Evolutionary conservation across 2,888 invertebrate genomes (phyloP).

Genomic region (Phrixothrix hirtus): DNA sequence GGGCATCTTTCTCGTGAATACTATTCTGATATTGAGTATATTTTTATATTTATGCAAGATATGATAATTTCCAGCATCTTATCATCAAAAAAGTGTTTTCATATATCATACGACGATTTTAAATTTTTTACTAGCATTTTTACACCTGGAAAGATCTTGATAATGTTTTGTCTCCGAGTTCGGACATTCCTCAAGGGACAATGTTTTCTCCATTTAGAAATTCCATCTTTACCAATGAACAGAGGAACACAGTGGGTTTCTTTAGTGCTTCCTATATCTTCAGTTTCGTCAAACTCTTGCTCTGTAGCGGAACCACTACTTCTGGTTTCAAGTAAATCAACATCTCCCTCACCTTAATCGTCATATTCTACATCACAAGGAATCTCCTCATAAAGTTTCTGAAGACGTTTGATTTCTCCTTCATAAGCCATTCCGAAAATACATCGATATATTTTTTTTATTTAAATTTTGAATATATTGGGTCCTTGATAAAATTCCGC

Average conservation of each 20-base stretch:
- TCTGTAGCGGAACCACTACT: background rate
- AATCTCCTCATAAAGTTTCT: no score
- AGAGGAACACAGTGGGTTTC: background rate
- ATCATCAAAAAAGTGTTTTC: no score
- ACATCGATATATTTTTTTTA: no score
- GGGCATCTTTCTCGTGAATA: background rate
- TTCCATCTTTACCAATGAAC: no score
- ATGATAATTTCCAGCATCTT: no score
- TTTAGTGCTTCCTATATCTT: background rate
- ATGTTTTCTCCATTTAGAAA: no score
- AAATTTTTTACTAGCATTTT: background rate
- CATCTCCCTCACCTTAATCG: background rate
- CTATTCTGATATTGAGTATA: background rate
- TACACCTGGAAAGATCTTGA: no score
- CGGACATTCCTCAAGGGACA: no score
- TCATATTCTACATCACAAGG: background rate
- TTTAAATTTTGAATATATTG: no score
- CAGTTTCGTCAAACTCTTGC: background rate
- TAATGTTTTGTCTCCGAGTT: no score
- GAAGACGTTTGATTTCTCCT: background rate
- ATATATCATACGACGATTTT: background rate
- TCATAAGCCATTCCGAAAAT: background rate
- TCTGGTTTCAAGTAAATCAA: no score
- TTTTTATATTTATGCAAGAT: constrained; percentile 3
- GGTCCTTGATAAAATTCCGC: no score